Evolutionary conservation across 2,888 invertebrate species (phyloP), one percentile per base, ranked within the genome.

Genomic region (Caenorhabditis sp.): DNA sequence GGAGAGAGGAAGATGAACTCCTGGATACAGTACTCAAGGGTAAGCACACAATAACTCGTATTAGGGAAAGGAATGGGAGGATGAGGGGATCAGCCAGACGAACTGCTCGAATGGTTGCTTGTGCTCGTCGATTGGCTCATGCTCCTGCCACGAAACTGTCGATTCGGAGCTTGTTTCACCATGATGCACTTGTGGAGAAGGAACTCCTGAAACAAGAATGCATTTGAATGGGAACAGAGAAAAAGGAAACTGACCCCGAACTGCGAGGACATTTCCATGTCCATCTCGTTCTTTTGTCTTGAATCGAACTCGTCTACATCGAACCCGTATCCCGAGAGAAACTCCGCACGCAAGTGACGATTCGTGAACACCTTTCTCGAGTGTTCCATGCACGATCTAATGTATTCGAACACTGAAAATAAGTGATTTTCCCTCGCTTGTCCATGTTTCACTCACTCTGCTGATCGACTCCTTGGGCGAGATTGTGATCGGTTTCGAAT

Each of bases 401-500:
- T 82, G 59, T 82, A 80, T 13, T 73, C 73, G 43, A 79, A 72
- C 82, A 82, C 81, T 77, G 56, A 13, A 72, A 56, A 65, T 15
- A 3, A 7, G 11, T 6, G 20, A 35, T 24, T 6, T 58, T 46
- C 15, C 15, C 17, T 22, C 22, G 8, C 15, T 32, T 15, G 26
- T 20, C 20, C 7, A 8, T 22, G 8, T 2, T n/a, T 22, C 39
- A 53, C 80, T 50, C n/a, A 81, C 37, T 82, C 48, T 75, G 78
- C 26, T 32, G 45, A 56, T 78, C 78, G 26, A 92, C 88, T 1
- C 91, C 92, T 71, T 90, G 90, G n/a, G 92, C 92, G 43, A 92
- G 89, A 83, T 92, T 92, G 83, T 92, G 92, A 71, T 86, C 90
- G 37, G 91, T 88, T 82, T 92, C 91, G 89, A 92, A 92, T 2